These are phyloP conservation scores for Porites evermanni DNA, from an alignment of 92 coral and sea anemone genomes.

Conservation along the genomic window DNA sequence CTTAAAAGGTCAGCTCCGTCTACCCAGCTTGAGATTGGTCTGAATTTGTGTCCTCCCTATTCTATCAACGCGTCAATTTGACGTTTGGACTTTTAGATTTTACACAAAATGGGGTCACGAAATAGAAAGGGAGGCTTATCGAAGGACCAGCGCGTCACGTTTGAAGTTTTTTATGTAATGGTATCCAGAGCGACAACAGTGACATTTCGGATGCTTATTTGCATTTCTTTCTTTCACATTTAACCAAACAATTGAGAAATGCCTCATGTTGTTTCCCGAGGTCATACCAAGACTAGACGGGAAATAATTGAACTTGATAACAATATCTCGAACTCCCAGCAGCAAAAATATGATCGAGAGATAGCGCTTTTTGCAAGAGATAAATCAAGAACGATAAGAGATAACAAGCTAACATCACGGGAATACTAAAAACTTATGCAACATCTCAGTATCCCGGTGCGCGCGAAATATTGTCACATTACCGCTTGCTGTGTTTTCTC, in stretches of 20 bases:
- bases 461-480: constrained; percentile 1
- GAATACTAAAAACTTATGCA: not conserved
- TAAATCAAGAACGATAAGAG: constrained; percentile 15
- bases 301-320: constrained; percentile 25
- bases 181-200: not conserved
- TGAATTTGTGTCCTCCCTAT: not conserved
- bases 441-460: not conserved
- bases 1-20: not conserved
- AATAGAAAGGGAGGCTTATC: not conserved
- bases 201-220: not conserved
- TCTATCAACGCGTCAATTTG: constrained; percentile 21
- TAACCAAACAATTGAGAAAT: not conserved
- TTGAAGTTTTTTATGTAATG: not conserved
- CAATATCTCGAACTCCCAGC: constrained; percentile 26
- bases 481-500: constrained; percentile 19
- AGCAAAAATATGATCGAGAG: constrained; percentile 11
- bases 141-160: not conserved
- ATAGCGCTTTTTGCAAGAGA: not conserved
- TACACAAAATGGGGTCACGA: constrained; percentile 8
- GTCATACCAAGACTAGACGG: constrained; percentile 49
- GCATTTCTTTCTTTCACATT: not conserved
- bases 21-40: constrained; percentile 6
- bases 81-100: not conserved
- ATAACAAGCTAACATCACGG: constrained; percentile 15
- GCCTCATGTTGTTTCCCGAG: constrained; percentile 6